Evolutionary conservation across 2,888 invertebrate genomes (phyloP), one percentile per base, ranked within the genome.

Genomic region (Lamellibrachia columna): DNA sequence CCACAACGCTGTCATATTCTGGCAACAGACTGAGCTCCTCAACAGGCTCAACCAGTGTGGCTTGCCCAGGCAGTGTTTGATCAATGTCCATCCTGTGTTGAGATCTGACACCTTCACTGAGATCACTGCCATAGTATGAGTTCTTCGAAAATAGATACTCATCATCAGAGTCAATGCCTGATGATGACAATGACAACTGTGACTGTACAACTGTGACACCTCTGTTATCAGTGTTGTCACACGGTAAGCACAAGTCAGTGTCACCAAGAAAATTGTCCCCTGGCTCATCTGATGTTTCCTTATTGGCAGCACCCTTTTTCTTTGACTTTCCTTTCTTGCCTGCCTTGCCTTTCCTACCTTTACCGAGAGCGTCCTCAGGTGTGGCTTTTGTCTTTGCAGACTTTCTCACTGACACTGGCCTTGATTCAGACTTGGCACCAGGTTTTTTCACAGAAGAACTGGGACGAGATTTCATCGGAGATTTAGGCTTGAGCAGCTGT

Each of bases 321-420:
- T 90, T 90, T 91, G 92, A 92, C 90, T 92, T 91, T n/a, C 58
- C 90, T 7, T 75, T 92, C 91, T 92, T 93, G n/a, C 92, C 92
- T 40, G 60, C 90, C 53, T 91, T 93, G 58, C 55, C 91, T 58
- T 75, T 93, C 91, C 90, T 91, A 11, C 58, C 52, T 15, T 75
- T 92, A 55, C 52, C 90, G 75, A 52, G 53, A 40, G 11, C 15
- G n/a, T 90, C 53, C 11, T 90, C 91, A 6, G n/a, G 11, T 53
- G 52, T 93, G 60, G 22, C 8, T 75, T 90, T 90, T 90, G 91
- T 53, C 28, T 52, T 90, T 52, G 55, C 22, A 52, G n/a, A 40
- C 90, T 92, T 92, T 53, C 90, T 92, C n/a, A 91, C 93, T 52
- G 92, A 93, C 91, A n/a, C 75, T 90, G 52, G 92, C n/a, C 91